Conservation (phyloP, 2,113 vertebrate genomes). For the Glareola pratincola region DNA sequence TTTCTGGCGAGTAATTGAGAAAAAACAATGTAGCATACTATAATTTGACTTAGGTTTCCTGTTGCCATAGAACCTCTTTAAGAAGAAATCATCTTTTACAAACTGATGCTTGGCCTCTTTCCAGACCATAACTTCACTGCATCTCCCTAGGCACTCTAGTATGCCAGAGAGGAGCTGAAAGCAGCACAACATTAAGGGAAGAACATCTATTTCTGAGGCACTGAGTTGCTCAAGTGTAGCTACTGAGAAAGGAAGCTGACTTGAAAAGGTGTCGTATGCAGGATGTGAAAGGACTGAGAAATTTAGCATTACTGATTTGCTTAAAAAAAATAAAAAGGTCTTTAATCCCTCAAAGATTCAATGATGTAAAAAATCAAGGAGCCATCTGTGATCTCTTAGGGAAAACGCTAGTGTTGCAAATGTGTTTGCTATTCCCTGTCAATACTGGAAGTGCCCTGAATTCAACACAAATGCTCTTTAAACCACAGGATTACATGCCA, state of each 20-base stretch:
- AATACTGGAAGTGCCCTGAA: rapidly evolving
- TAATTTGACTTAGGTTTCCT: neutral
- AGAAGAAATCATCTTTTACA: neutral
- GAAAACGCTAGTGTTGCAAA: no score
- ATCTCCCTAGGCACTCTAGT: neutral
- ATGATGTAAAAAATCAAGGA: neutral
- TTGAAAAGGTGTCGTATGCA: neutral
- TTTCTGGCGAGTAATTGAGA: neutral
- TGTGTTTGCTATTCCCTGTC: neutral
- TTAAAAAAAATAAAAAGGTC: rapidly evolving
- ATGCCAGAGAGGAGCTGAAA: neutral
- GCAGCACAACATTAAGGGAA: neutral
- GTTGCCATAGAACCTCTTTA: conserved; percentile 16
- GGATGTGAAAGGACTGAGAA: neutral
- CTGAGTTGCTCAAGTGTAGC: neutral
- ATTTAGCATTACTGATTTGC: neutral
- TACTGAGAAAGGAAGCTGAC: neutral
- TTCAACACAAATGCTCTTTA: neutral
- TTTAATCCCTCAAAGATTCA: neutral
- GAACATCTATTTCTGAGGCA: neutral
- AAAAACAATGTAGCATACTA: no score
- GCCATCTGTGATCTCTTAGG: neutral
- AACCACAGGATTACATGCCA: neutral
- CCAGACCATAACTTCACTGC: neutral
- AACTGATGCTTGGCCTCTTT: conserved; percentile 3